phyloP scores from a whole-genome alignment of 2,113 vertebrate species.

The Phrynosoma blainvillii region DNA sequence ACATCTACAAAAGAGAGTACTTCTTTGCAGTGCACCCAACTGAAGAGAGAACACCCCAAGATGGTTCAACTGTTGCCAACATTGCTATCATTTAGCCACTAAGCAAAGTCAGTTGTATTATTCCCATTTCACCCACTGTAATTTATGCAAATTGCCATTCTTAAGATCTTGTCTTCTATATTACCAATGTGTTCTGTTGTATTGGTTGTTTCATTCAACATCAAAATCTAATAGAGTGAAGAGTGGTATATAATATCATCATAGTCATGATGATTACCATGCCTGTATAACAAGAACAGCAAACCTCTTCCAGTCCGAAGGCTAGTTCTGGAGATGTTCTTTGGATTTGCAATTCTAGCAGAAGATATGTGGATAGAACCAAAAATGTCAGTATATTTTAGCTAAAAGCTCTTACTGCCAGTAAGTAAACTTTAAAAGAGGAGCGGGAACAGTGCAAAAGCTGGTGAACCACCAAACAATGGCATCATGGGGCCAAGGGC shows the following conservation, averaged over 20 bases:
- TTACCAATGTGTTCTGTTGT: background rate
- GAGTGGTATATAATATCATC: background rate
- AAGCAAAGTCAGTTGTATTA: background rate
- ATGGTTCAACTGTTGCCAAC: background rate
- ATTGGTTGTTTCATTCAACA: background rate
- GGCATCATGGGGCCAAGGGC: too few species aligned
- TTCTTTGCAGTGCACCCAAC: background rate
- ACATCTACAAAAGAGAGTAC: background rate
- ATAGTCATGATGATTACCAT: background rate
- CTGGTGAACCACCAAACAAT: too few species aligned
- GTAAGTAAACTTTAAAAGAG: too few species aligned
- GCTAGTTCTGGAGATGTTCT: too few species aligned
- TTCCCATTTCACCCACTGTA: background rate
- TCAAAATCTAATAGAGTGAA: background rate
- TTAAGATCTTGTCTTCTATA: background rate
- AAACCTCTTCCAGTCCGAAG: too few species aligned
- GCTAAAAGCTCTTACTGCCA: too few species aligned
- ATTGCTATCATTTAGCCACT: background rate
- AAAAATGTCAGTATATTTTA: too few species aligned
- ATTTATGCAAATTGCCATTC: background rate
- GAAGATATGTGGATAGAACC: too few species aligned
- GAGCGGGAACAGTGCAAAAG: too few species aligned
- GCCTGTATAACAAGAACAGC: background rate
- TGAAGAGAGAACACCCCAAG: background rate
- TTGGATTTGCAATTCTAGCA: too few species aligned